phyloP scores from a whole-genome alignment of 2,797 vertebrate genomes.

The Gephyroberyx darwinii region DNA sequence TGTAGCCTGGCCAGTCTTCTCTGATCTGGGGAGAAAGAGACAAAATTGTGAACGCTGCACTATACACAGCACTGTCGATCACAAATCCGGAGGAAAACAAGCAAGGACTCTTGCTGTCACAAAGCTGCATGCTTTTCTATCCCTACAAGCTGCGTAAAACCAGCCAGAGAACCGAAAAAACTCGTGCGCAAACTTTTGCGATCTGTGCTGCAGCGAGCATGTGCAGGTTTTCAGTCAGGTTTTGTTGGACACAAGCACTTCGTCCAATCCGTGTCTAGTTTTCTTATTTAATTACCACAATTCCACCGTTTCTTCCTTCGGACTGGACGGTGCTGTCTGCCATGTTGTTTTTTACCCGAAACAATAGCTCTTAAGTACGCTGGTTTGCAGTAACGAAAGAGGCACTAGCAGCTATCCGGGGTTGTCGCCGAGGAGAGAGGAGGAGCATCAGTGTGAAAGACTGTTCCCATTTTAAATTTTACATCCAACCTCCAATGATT shows the following conservation, averaged over 20 bases:
- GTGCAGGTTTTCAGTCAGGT: background rate
- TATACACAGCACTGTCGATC: too few relatives aligned
- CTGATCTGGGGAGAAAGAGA: slow-evolving; percentile 77
- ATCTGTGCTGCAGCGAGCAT: background rate
- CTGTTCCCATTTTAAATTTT: background rate
- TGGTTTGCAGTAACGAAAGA: slow-evolving; percentile 7
- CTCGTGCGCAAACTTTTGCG: background rate
- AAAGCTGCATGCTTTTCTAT: background rate
- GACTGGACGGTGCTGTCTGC: slow-evolving; percentile 52
- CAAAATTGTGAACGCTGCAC: background rate
- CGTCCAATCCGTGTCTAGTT: too few relatives aligned
- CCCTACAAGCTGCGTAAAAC: background rate
- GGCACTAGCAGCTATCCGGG: background rate
- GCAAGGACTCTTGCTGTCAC: background rate
- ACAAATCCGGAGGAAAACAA: too few relatives aligned
- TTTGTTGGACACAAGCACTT: background rate
- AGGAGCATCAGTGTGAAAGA: slow-evolving; percentile 51
- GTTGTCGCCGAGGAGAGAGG: slow-evolving; percentile 28
- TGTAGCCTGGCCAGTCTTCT: slow-evolving; percentile 90
- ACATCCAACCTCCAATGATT: background rate
- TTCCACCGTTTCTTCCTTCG: slow-evolving; percentile 55
- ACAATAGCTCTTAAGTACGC: background rate
- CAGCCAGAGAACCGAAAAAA: background rate
- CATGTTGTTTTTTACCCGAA: slow-evolving; percentile 68
- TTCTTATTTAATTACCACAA: slow-evolving; percentile 74